Base-by-base conservation (phyloP, 2,797 vertebrate genomes). In the Neosalanx taihuensis region DNA sequence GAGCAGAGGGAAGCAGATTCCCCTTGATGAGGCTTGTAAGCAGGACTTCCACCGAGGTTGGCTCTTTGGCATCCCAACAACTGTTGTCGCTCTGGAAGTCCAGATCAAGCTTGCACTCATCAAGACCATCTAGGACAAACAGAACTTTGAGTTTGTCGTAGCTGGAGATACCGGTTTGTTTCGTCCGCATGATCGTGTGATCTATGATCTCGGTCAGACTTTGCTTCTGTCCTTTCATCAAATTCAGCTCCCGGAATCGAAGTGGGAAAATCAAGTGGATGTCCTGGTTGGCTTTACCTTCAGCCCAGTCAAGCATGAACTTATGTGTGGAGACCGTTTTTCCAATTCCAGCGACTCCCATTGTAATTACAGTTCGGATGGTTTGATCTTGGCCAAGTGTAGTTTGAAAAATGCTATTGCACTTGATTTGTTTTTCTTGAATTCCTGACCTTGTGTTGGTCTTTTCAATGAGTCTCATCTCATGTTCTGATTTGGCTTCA, bases 21-120 rank as follows among this genome's bases (percentile, higher is more conserved):
- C 61, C 61, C 18, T 64, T 12, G 61, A 64, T 64, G 61, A 64
- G 61, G 31, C 20, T 64, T 12, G 61, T 64, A 1, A 64, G 18
- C 18, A 64, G 61, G 13, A 37, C 61, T 4, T 64, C 61, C 18
- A 64, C 18, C 12, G 61, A 64, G 13, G 61, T 64, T 20, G 31
- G 12, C 31, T 64, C 20, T 37, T 17, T 64, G 61, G 35, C 61
- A 13, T 64, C 61, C 7, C 31, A 64, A 37, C 61, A 64, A 31
- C 3, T 37, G 30, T 64, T 33, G 5, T 20, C 35, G 31, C 12
- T 64, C 61, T 64, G 3, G 31, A 64, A 64, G 29, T 64, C 61
- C 1, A 64, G 61, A 20, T 31, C 30, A 64, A 64, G 61, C 20
- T 31, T 30, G 15, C 61, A 64, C 18, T 64, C 61, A n/a, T 64